Base-by-base conservation (phyloP, 2,888 invertebrate genomes). In the Cancer borealis region DNA sequence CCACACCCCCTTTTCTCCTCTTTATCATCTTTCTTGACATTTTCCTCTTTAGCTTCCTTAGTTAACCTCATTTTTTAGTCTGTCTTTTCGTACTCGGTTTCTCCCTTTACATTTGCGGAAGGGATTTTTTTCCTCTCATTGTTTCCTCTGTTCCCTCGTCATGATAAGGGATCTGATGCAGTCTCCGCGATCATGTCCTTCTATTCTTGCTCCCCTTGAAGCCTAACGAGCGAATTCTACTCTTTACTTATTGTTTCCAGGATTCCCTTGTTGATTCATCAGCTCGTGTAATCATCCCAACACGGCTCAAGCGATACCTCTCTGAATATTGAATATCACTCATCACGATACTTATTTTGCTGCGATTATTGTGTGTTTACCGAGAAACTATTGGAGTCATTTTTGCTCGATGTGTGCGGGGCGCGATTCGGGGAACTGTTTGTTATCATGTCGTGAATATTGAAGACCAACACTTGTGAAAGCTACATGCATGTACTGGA, bases 351-450 rank as follows among this genome's bases (percentile, higher is more conserved):
- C n/a, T 66, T 66, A 66, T 21, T 66, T 21, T 21, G n/a, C 66
- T 66, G n/a, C 66, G 66, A 66, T 66, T 66, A 66, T 66, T 66
- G 66, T n/a, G 66, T 66, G n/a, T 66, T 66, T 66, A 66, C 66
- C n/a, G 66, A 66, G 66, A 66, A 66, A 66, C n/a, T 66, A n/a
- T 21, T n/a, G 21, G 66, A 6, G n/a, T 66, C n/a, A 66, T 66
- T 66, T 66, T 66, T 66, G 12, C 66, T n/a, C n/a, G 21, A 5
- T 5, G n/a, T 66, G n/a, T 66, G n/a, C 66, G 3, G 66, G 54
- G 6, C 6, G 66, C n/a, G 66, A 66, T 66, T 66, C 66, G n/a
- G 66, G n/a, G 66, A 66, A 66, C 66, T 21, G 4, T 66, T 21
- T 66, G 66, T n/a, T 66, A 66, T 21, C n/a, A 3, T 66, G 66